Base-by-base conservation (phyloP, 2,888 invertebrate genomes). In the Drosophila mimica region DNA sequence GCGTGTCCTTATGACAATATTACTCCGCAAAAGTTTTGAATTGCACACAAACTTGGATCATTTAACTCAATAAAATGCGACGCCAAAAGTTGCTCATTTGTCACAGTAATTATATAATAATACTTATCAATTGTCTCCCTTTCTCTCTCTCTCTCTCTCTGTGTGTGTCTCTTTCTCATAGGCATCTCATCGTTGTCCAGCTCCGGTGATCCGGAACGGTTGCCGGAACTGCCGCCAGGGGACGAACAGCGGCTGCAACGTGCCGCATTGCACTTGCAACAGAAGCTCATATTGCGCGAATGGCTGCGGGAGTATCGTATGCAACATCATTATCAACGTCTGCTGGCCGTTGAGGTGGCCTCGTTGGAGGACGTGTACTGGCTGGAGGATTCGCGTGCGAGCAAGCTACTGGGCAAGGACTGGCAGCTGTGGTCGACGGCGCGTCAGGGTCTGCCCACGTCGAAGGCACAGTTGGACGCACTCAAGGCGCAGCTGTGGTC, bases 361-460 rank as follows among this genome's bases (percentile, higher is more conserved):
- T 96, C 97, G n/a, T 92, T 98, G 80, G 97, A 97, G 93, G 97
- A 98, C 93, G 97, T 97, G 36, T 97, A 97, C 93, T 97, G 97
- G 97, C 94, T 97, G 91, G 97, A 97, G 92, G 97, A 97, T 93
- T 95, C 95, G 67, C 95, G 96, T 67, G 96, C 96, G 28, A 95
- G 96, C 48, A 95, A 96, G 87, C 95, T 96, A 28, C 94, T 98
- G 72, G 96, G 96, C 76, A 96, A 96, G 92, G 97, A 97, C 93
- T 95, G 97, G 93, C 94, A 95, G 68, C 94, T 95, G 79, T 97
- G 97, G 97, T 96, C 96, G 30, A 94, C 95, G 70, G 97, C 97
- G 40, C 94, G 97, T 5, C 97, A 97, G 93, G 95, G 96, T 68
- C 94, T 97, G 84, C 97, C 97, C 75, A 97, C 96, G 28, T 96